Conservation (phyloP, 2,113 vertebrate genomes). For the Carassius auratus region DNA sequence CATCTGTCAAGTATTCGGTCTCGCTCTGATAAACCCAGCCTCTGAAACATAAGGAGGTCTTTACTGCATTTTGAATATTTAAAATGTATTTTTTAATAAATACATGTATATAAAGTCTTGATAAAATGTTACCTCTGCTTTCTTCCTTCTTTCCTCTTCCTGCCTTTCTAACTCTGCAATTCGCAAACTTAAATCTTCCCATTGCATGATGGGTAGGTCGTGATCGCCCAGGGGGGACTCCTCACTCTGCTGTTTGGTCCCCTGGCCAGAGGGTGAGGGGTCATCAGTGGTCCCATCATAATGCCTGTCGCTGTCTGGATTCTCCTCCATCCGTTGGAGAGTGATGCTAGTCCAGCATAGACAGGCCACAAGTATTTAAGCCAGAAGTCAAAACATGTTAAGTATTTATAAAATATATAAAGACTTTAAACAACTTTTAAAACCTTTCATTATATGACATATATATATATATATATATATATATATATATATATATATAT, state of each 20-base stretch:
- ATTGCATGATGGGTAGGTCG: conserved; percentile 79
- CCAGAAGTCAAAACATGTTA: too few species aligned
- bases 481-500: too few species aligned
- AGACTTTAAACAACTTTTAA: too few species aligned
- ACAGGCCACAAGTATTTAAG: background rate
- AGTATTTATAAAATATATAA: background rate
- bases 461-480: too few species aligned
- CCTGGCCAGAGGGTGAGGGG: conserved; percentile 50
- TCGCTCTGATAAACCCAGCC: conserved; percentile 40
- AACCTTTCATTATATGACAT: too few species aligned
- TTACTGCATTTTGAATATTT: background rate
- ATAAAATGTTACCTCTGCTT: conserved; percentile 64
- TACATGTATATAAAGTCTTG: background rate
- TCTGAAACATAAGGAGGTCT: conserved; percentile 29
- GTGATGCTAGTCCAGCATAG: conserved; percentile 4
- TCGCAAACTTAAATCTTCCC: conserved; percentile 75
- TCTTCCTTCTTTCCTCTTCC: conserved; percentile 73
- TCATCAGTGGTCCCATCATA: conserved; percentile 50
- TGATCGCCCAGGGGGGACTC: conserved; percentile 54
- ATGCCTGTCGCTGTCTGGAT: conserved; percentile 51
- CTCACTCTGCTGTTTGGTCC: conserved; percentile 42
- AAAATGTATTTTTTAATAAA: too few species aligned
- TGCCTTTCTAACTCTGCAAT: conserved; percentile 78
- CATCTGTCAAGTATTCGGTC: conserved; percentile 17
- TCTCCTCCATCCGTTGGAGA: conserved; percentile 66